These are phyloP conservation scores for Timema podura DNA, from an alignment of 2,888 invertebrate genomes.

Conservation along the genomic window DNA sequence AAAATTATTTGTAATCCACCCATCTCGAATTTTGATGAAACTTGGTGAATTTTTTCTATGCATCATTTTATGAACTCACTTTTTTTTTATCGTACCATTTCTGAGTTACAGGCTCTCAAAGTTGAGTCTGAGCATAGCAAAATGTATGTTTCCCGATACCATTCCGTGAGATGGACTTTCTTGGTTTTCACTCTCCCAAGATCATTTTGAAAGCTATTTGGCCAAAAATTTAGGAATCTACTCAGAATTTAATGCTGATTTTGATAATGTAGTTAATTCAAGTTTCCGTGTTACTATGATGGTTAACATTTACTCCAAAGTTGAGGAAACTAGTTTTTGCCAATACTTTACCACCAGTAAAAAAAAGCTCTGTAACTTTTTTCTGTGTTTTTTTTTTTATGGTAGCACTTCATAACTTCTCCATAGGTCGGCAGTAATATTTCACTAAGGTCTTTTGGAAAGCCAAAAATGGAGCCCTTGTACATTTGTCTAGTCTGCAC, in stretches of 20 bases:
- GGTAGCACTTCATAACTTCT: no score
- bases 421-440: no score
- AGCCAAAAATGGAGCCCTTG: no score
- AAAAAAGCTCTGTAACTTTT: conserved; percentile 1
- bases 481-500: no score
- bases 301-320: not conserved
- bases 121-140: not conserved
- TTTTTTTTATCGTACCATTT: not conserved
- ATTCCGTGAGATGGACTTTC: not conserved
- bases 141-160: not conserved
- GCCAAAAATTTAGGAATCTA: not conserved
- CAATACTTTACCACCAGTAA: not conserved
- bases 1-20: not conserved
- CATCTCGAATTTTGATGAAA: conserved; percentile 3
- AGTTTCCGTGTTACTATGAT: not conserved
- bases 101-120: not conserved
- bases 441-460: no score
- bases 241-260: not conserved
- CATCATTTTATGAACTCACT: not conserved
- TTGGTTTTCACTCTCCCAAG: not conserved
- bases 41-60: not conserved
- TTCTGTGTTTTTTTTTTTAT: no score
- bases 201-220: not conserved
- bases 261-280: not conserved
- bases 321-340: not conserved